Evolutionary conservation across 1,140 invertebrate species (phyloP).

Genomic region (Anagrus nilaparvatae): DNA sequence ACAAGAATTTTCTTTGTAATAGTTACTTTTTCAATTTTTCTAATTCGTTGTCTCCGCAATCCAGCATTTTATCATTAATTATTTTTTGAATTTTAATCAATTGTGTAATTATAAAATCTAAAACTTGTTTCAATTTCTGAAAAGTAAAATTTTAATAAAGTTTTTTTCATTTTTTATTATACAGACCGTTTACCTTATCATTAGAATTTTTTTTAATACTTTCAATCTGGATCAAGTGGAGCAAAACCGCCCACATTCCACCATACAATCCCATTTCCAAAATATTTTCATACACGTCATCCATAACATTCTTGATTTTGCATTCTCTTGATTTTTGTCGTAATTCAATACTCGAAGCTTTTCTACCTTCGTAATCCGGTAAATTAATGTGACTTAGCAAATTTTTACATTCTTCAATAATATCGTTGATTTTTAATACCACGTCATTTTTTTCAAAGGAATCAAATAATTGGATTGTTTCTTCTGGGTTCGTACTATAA

Average conservation of each 20-base stretch:
- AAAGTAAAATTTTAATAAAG: no score
- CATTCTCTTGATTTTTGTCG: conserved; percentile 27
- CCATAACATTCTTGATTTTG: conserved; percentile 36
- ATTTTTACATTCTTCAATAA: no score
- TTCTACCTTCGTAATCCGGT: neutral
- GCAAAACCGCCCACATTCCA: conserved; percentile 44
- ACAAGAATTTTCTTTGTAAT: no score
- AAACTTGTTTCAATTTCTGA: conserved; percentile 14
- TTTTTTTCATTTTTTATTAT: no score
- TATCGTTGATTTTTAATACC: neutral
- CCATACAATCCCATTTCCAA: conserved; percentile 49
- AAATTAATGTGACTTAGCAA: conserved; percentile 13
- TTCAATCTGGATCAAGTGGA: conserved; percentile 52
- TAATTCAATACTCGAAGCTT: conserved; percentile 22
- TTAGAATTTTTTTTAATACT: conserved; percentile 44
- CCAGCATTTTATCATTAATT: conserved; percentile 28
- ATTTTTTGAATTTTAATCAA: conserved; percentile 28
- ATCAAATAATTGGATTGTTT: conserved; percentile 33
- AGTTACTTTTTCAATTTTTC: no score
- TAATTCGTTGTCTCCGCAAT: no score
- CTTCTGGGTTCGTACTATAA: conserved; percentile 54
- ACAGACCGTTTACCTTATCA: conserved; percentile 30
- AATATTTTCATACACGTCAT: conserved; percentile 38
- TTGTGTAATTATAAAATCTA: conserved; percentile 26
- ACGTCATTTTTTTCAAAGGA: neutral